A percentile compares a stretch with the other conserved stretches of the same genome.
Evolutionary conservation across 2,888 invertebrate species (phyloP).

Genomic region (Pseudococcus longispinus): DNA sequence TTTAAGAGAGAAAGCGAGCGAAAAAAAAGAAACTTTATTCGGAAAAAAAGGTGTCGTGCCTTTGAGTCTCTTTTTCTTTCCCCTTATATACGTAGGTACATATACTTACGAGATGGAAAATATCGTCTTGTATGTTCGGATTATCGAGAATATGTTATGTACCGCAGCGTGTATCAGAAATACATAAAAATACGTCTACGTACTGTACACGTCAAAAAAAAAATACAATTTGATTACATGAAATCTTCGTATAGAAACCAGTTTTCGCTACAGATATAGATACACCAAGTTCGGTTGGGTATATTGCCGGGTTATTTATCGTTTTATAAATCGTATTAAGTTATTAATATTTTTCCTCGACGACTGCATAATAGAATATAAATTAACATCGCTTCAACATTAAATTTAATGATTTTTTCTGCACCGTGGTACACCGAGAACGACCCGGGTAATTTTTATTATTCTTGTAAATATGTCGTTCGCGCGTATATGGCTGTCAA

Average conservation of each 20-base stretch:
- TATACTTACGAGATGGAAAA: not conserved
- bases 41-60: not conserved
- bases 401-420: slow-evolving; percentile 45
- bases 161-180: not conserved
- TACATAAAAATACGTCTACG: no score
- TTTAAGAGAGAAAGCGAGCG: not conserved
- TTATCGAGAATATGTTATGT: not conserved
- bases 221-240: slow-evolving; percentile 33
- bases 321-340: slow-evolving; percentile 52
- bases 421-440: not conserved
- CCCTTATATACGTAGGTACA: not conserved
- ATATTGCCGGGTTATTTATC: slow-evolving; percentile 44
- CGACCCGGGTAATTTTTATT: slow-evolving; percentile 26
- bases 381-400: slow-evolving; percentile 24
- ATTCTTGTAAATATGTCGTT: not conserved
- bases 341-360: slow-evolving; percentile 41
- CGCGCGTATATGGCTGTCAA: not conserved
- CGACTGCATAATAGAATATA: slow-evolving; percentile 43
- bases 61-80: not conserved
- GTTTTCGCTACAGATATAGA: slow-evolving; percentile 21
- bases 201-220: not conserved
- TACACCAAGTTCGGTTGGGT: not conserved
- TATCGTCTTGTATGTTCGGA: not conserved
- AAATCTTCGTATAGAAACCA: slow-evolving; percentile 43
- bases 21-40: slow-evolving; percentile 27